These are phyloP conservation scores for Schizothorax lantsangensis DNA, from an alignment of 2,797 vertebrate genomes.

Conservation along the genomic window DNA sequence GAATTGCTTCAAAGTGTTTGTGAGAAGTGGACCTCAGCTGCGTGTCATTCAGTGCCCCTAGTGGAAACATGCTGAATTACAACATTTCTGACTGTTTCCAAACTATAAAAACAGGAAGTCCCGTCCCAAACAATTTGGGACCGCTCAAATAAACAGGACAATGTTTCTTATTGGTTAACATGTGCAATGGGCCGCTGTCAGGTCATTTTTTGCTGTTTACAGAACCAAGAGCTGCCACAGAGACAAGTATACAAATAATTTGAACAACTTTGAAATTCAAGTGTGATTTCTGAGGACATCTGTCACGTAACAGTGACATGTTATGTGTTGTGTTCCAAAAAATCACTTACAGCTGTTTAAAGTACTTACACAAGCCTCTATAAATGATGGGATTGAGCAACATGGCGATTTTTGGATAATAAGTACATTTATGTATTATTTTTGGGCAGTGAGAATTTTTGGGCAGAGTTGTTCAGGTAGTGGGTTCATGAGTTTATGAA, in stretches of 20 bases:
- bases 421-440: not conserved
- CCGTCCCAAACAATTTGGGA: not conserved
- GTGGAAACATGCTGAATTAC: not conserved
- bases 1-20: not conserved
- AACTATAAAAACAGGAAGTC: not conserved
- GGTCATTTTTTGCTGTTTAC: not conserved
- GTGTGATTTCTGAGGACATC: conserved; percentile 6
- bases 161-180: not conserved
- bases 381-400: not conserved
- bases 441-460: not conserved
- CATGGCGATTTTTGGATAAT: not conserved
- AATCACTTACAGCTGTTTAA: conserved; percentile 16
- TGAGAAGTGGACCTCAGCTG: not conserved
- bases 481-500: not conserved
- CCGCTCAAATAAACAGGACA: not conserved
- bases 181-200: not conserved
- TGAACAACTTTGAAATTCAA: not conserved
- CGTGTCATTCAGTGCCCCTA: not conserved
- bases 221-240: not conserved
- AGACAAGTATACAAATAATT: conserved; percentile 8
- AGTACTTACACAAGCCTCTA: not conserved
- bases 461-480: not conserved
- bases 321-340: conserved; percentile 10
- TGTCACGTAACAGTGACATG: not conserved
- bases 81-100: not conserved